Percentiles rank a stretch among this genome's conserved stretches.
Conservation (phyloP, 2,888 invertebrate species). For the Eurytoma adleriae region DNA sequence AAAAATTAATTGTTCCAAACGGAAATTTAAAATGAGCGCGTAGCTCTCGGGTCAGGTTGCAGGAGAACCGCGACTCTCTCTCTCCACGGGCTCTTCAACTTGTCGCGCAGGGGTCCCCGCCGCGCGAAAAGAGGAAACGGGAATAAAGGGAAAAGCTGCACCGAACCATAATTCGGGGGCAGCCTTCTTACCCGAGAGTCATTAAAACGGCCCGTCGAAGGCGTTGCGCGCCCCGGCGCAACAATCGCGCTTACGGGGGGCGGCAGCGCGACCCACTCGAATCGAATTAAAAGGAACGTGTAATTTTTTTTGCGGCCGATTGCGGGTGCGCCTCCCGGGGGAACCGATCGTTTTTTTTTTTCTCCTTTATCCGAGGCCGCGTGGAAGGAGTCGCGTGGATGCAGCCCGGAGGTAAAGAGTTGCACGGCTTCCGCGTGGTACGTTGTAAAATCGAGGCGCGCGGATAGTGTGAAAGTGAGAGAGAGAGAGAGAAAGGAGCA, state of each 20-base stretch:
- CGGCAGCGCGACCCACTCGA: conserved; percentile 58
- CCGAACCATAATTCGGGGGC: conserved; percentile 68
- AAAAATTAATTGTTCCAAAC: conserved; percentile 22
- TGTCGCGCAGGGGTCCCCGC: conserved; percentile 35
- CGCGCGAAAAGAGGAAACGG: conserved; percentile 25
- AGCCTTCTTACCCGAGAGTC: conserved; percentile 34
- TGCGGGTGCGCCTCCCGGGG: conserved; percentile 59
- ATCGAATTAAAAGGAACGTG: conserved; percentile 73
- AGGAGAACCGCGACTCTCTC: conserved; percentile 57
- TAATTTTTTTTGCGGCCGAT: conserved; percentile 67
- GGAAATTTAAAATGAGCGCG: conserved; percentile 46
- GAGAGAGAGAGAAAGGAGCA: background rate
- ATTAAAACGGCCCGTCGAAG: background rate
- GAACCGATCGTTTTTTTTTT: conserved; percentile 64
- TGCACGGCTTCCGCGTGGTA: background rate
- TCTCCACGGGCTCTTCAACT: conserved; percentile 37
- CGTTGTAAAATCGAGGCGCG: conserved; percentile 10
- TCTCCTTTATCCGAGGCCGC: background rate
- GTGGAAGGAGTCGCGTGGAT: conserved; percentile 7
- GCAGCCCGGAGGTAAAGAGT: conserved; percentile 11
- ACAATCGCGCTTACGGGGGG: conserved; percentile 2
- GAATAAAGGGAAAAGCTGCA: conserved; percentile 60
- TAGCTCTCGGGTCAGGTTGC: conserved; percentile 57
- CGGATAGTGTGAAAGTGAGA: background rate
- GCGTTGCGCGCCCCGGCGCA: background rate